Evolutionary conservation across 53 echinoderm and acorn worm genomes (phyloP).

Genomic region (Echinometra lucunter): DNA sequence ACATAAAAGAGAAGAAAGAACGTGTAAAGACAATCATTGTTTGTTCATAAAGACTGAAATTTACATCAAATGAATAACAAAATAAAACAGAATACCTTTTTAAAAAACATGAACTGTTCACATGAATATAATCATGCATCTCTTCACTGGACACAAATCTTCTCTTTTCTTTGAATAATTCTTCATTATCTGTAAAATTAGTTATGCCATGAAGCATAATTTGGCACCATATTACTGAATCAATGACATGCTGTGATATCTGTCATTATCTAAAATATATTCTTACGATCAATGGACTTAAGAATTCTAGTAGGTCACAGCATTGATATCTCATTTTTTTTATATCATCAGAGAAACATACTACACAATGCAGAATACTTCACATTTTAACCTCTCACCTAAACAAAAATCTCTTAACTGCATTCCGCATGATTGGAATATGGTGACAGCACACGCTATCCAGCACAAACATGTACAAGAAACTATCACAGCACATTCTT

Average conservation of each 20-base stretch:
- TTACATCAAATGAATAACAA: too few relatives aligned
- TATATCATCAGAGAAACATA: not conserved
- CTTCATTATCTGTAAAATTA: not conserved
- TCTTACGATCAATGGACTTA: not conserved
- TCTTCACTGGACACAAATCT: not conserved
- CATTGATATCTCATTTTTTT: not conserved
- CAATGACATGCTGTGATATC: not conserved
- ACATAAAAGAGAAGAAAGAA: too few relatives aligned
- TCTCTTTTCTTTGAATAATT: not conserved
- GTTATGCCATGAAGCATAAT: not conserved
- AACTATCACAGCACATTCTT: not conserved
- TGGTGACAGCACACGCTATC: not conserved
- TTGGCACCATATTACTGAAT: not conserved
- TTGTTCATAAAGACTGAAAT: too few relatives aligned
- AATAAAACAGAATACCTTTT: too few relatives aligned
- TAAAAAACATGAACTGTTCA: too few relatives aligned
- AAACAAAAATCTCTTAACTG: not conserved
- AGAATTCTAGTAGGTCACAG: not conserved
- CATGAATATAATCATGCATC: too few relatives aligned
- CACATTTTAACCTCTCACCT: not conserved
- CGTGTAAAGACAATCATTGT: too few relatives aligned
- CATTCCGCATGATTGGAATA: not conserved
- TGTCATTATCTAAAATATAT: not conserved
- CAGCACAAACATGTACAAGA: not conserved
- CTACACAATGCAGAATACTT: not conserved